Conservation (phyloP, 2,888 invertebrate species). For the Eumacrocentrus americanus region DNA sequence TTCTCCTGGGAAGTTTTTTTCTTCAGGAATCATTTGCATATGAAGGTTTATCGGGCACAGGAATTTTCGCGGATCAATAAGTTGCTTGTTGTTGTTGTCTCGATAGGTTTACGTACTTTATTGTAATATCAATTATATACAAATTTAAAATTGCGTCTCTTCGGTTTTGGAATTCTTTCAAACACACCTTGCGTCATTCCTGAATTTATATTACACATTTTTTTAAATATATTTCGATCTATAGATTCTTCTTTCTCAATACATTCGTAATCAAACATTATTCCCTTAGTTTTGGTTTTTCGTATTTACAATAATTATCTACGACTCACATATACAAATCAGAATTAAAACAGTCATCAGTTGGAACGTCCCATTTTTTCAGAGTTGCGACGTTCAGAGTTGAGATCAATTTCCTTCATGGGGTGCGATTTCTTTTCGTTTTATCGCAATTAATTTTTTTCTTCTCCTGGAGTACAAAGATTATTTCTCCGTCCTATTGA, state of each 20-base stretch:
- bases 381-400: neutral
- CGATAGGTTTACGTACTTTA: slow-evolving; percentile 49
- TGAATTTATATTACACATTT: slow-evolving; percentile 40
- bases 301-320: slow-evolving; percentile 35
- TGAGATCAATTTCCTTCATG: slow-evolving; percentile 6
- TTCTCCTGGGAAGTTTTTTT: neutral
- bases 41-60: neutral
- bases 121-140: slow-evolving; percentile 59
- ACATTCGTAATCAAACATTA: slow-evolving; percentile 19
- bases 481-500: slow-evolving; percentile 1
- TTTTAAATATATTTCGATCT: slow-evolving; percentile 25
- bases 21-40: neutral
- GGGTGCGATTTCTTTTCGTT: neutral
- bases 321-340: slow-evolving; percentile 25
- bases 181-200: slow-evolving; percentile 32
- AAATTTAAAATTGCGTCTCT: slow-evolving; percentile 54
- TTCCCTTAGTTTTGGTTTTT: slow-evolving; percentile 17
- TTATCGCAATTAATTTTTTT: neutral
- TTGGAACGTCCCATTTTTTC: neutral
- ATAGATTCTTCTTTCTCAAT: slow-evolving; percentile 23
- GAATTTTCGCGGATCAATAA: slow-evolving; percentile 11
- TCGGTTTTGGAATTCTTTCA: slow-evolving; percentile 22
- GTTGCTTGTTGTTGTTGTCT: slow-evolving; percentile 22
- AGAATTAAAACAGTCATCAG: slow-evolving; percentile 20
- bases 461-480: neutral